phyloP scores from a whole-genome alignment of 2,797 vertebrate species.

The Chrysocyon brachyurus region DNA sequence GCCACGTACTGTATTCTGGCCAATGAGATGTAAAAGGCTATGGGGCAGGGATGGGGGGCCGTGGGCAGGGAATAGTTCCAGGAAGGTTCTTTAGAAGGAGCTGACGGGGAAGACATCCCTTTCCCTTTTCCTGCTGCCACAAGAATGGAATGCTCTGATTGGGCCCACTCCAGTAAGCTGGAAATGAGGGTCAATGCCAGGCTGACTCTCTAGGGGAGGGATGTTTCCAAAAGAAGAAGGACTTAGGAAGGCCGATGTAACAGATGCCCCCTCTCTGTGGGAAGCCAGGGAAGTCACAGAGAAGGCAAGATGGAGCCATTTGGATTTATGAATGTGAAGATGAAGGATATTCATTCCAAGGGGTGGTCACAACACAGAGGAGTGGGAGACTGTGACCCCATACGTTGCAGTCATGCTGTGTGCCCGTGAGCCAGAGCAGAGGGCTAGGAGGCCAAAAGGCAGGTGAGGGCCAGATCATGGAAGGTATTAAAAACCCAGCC shows the following conservation, averaged over 20 bases:
- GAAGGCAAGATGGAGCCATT: not conserved
- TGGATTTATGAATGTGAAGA: not conserved
- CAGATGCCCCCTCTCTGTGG: too few species aligned
- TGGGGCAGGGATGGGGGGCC: not conserved
- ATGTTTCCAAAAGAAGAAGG: not conserved
- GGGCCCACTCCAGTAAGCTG: too few species aligned
- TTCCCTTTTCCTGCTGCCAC: not conserved
- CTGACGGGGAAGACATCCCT: not conserved
- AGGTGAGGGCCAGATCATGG: not conserved
- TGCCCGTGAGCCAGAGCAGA: accelerated
- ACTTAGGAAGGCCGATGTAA: not conserved
- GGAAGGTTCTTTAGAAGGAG: not conserved
- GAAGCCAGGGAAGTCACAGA: not conserved
- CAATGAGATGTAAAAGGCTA: not conserved
- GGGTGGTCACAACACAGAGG: not conserved
- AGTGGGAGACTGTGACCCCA: not conserved
- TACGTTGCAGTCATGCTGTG: accelerated
- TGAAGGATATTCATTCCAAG: not conserved
- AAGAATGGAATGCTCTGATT: not conserved
- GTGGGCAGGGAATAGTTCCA: not conserved
- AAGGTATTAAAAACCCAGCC: not conserved
- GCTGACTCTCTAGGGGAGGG: not conserved
- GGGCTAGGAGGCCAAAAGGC: not conserved
- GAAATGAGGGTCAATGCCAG: not conserved
- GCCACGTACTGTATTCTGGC: not conserved